Conservation (phyloP, 2,888 invertebrate genomes). For the Aporophyla nigra region DNA sequence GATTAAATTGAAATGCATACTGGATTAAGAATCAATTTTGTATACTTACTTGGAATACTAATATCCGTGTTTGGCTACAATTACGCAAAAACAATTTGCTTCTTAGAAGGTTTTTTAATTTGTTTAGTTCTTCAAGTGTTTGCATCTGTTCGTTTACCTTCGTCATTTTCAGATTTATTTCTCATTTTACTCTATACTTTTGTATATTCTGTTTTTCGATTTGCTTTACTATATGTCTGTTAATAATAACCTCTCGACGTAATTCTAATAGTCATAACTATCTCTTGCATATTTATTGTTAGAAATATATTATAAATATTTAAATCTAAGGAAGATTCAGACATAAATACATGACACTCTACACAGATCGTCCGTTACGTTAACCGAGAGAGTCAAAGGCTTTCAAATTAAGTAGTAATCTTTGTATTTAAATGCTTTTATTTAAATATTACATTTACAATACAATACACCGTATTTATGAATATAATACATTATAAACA, state of each 20-base stretch:
- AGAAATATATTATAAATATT: neutral
- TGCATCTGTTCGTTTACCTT: neutral
- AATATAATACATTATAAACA: constrained; percentile 63
- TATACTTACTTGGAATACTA: constrained; percentile 28
- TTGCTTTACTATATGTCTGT: neutral
- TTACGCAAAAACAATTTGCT: constrained; percentile 4
- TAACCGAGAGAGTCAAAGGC: constrained; percentile 15
- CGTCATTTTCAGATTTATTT: neutral
- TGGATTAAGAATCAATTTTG: constrained; percentile 42
- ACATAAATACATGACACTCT: constrained; percentile 10
- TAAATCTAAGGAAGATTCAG: neutral
- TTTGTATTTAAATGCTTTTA: constrained; percentile 62
- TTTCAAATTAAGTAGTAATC: constrained; percentile 59
- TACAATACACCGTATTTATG: constrained; percentile 65
- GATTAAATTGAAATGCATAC: constrained; percentile 47
- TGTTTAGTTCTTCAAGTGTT: constrained; percentile 4
- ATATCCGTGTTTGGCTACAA: constrained; percentile 34
- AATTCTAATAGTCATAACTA: too few relatives aligned
- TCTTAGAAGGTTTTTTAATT: constrained; percentile 19
- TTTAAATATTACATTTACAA: constrained; percentile 63
- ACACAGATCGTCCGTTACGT: constrained; percentile 5
- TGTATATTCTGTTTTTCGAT: neutral
- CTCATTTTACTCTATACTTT: neutral
- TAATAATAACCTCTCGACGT: neutral
- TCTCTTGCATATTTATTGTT: neutral